Evolutionary conservation across 2,113 vertebrate species (phyloP).

Genomic region (Smithornis capensis): DNA sequence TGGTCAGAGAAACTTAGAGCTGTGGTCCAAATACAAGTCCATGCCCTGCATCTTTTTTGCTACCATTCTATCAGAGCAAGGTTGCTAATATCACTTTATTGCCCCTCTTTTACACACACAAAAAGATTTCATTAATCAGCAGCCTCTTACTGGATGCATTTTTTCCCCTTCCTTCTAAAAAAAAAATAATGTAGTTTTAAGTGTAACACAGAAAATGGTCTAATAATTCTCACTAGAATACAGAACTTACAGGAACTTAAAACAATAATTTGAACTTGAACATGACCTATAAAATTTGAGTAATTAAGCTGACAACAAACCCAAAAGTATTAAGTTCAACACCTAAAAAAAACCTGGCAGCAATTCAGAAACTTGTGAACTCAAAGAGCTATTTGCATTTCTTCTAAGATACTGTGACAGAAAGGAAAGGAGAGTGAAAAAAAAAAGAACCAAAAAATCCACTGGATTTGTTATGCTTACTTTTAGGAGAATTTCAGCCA

Average conservation of each 20-base stretch:
- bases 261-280: background rate
- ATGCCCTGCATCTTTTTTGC: background rate
- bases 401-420: background rate
- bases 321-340: background rate
- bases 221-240: background rate
- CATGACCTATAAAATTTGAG: background rate
- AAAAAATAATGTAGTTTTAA: background rate
- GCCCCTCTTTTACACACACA: background rate
- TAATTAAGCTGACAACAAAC: background rate
- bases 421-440: background rate
- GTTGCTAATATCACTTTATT: background rate
- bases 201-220: background rate
- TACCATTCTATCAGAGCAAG: background rate
- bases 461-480: slow-evolving; percentile 63
- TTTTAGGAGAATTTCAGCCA: slow-evolving; percentile 98
- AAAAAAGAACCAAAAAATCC: background rate
- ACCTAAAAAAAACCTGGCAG: background rate
- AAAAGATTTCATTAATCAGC: background rate
- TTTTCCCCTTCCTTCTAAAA: background rate
- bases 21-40: background rate
- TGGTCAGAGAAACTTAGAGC: background rate
- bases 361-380: background rate
- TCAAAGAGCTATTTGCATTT: background rate
- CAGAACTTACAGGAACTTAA: background rate
- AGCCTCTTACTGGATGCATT: background rate